A percentile compares a stretch with the other conserved stretches of the same genome.
Conservation (phyloP, 2,113 vertebrate species). For the Nannospalax galili region DNA sequence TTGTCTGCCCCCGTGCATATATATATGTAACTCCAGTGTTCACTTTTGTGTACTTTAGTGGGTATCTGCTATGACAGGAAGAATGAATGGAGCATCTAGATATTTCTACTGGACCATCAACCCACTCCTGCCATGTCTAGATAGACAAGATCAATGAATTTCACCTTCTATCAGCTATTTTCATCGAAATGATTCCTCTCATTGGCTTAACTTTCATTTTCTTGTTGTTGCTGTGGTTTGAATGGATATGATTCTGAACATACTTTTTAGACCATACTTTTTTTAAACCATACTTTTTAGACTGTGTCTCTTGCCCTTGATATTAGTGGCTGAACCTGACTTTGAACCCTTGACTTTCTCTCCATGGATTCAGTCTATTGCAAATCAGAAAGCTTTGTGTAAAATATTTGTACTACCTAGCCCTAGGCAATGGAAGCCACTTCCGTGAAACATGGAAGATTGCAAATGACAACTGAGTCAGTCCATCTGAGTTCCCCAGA, state of each 20-base stretch:
- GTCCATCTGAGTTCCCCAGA: not conserved
- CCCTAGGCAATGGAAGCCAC: not conserved
- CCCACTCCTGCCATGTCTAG: no score
- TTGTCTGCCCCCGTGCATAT: not conserved
- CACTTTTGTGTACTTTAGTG: no score
- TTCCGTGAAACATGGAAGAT: not conserved
- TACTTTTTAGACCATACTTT: not conserved
- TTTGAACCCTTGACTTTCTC: not conserved
- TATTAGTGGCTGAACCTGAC: not conserved
- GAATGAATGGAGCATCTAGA: not conserved
- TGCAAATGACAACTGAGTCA: not conserved
- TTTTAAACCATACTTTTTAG: not conserved
- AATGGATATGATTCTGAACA: not conserved
- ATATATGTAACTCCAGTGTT: not conserved
- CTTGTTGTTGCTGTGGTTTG: not conserved
- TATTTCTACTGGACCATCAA: not conserved
- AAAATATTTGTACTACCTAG: not conserved
- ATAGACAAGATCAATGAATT: not conserved
- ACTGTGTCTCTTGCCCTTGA: not conserved
- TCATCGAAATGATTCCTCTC: accelerated
- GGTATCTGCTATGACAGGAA: not conserved
- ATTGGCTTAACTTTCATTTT: not conserved
- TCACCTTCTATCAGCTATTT: not conserved
- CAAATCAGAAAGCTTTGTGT: not conserved
- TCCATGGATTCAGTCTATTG: not conserved